Base-by-base conservation (phyloP, 2,113 vertebrate species). In the Peromyscus maniculatus region DNA sequence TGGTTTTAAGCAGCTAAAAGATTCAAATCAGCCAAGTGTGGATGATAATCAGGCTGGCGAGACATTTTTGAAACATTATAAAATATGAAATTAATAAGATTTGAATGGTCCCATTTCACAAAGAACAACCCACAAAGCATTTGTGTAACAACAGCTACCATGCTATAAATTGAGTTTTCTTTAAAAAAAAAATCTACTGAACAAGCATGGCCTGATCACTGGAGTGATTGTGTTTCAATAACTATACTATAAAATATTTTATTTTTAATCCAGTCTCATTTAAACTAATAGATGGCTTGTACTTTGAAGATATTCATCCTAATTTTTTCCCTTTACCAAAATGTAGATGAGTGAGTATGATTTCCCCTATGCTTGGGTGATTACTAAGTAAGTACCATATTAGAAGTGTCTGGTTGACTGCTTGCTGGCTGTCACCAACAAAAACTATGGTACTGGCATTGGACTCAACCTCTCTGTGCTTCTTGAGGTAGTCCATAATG, bases 221-320 rank as follows among this genome's bases (percentile, higher is more conserved):
- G 91, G 28, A 89, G 46, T 89, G 19, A 84, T 74, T 55, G 57
- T 57, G 26, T 94, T 95, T 84, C 84, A 36, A n/a, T 71, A 74
- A 19, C 36, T 69, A 16, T 55, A 74, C 21, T 92, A 4, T 84
- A 12, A 9, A 59, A 72, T 82, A 36, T 67, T 28, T 87, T 36
- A 80, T 71, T 96, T 98, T 89, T 78, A 90, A 91, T 83, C 66
- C 19, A 67, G 36, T 24, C 31, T 69, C 15, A 46, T 93, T 95
- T 82, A 72, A 78, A 33, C 19, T n/a, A 87, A 88, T 62, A 6
- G 39, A 62, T 89, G 2, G 33, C 72, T 98, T 95, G 78, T 26
- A 78, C 75, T 94, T 95, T 96, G 83, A 96, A 69, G 28, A n/a
- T 39, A 87, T 28, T 26, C 36, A 82, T 91, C 74, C n/a, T 89